Base-by-base conservation (phyloP, 2,797 vertebrate species). In the Poecilia velifera region DNA sequence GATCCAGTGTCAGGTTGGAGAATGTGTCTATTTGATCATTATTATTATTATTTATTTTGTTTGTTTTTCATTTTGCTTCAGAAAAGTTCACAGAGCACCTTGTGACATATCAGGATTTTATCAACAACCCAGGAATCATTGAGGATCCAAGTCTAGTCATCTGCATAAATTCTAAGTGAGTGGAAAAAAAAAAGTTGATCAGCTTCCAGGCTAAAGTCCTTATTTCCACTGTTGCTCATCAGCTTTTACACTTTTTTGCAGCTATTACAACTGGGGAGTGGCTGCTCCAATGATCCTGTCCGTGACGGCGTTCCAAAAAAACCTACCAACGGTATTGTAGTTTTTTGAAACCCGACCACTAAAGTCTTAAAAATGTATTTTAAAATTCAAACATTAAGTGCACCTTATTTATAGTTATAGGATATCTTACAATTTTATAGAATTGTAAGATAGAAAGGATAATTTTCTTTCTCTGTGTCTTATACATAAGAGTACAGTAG, bases 221-320 rank as follows among this genome's bases (percentile, higher is more conserved):
- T 2, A 7, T 73, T 28, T 36, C 57, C 5, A 5, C n/a, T 36
- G 13, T 51, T 28, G 47, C 31, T 82, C 6, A 76, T 79, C 22
- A 25, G 2, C 34, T 45, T 70, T n/a, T n/a, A n/a, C 41, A 12
- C 77, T 25, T 71, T 71, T 76, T 82, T 47, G 51, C 87, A 99
- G 98, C 82, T 97, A 98, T 88, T 99, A 99, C 81, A 99, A 96
- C 94, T 99, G 98, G 98, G 97, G 96, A 45, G 97, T 97, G 70
- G 98, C 98, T 79, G 98, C 97, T 79, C 98, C 98, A 5, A 97
- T 99, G 95, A 86, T 99, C 74, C 93, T 99, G 80, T 98, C 97
- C 43, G 94, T 98, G 93, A 97, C 98, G 76, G 94, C 97, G 43
- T 99, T 98, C 91, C 98, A 99, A 91, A 98, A 95, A 88, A 97